phyloP scores from a whole-genome alignment of 2,888 invertebrate species.

The Pollenia labialis region DNA sequence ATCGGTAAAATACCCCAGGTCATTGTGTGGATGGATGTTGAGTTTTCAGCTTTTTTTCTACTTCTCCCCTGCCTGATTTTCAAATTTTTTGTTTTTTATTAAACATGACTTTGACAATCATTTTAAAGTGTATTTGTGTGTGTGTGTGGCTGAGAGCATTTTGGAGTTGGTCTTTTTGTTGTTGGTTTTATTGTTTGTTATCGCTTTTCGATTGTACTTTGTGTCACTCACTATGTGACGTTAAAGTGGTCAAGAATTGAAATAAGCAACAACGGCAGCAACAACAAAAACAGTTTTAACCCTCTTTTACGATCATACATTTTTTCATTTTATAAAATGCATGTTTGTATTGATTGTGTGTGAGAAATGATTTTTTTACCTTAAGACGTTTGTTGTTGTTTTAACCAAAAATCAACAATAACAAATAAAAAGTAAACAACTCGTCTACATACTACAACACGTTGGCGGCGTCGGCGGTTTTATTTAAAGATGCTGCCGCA shows the following conservation, averaged over 20 bases:
- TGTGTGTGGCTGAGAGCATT: not conserved
- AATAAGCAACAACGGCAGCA: conserved; percentile 31
- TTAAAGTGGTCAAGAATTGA: conserved; percentile 68
- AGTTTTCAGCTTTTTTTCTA: conserved; percentile 21
- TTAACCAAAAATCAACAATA: conserved; percentile 46
- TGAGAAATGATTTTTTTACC: conserved; percentile 46
- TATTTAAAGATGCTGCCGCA: conserved; percentile 74
- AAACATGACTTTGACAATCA: conserved; percentile 63
- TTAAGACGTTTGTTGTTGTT: conserved; percentile 49
- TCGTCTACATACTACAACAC: conserved; percentile 53
- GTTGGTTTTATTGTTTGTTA: conserved; percentile 68
- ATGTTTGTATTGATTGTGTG: conserved; percentile 13
- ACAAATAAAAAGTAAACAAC: conserved; percentile 34
- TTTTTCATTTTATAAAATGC: not conserved
- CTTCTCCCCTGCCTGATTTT: not conserved
- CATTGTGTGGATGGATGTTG: conserved; percentile 7
- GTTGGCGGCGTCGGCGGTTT: conserved; percentile 76
- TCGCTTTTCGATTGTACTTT: conserved; percentile 73
- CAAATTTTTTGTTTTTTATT: not conserved
- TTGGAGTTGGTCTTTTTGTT: conserved; percentile 40
- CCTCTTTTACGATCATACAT: conserved; percentile 39
- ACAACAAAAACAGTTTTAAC: conserved; percentile 25
- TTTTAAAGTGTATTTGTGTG: conserved; percentile 14
- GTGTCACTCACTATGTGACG: conserved; percentile 73
- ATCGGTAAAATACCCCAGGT: conserved; percentile 26